phyloP scores from a whole-genome alignment of 2,888 invertebrate genomes.

The Ormyrus labotus region DNA sequence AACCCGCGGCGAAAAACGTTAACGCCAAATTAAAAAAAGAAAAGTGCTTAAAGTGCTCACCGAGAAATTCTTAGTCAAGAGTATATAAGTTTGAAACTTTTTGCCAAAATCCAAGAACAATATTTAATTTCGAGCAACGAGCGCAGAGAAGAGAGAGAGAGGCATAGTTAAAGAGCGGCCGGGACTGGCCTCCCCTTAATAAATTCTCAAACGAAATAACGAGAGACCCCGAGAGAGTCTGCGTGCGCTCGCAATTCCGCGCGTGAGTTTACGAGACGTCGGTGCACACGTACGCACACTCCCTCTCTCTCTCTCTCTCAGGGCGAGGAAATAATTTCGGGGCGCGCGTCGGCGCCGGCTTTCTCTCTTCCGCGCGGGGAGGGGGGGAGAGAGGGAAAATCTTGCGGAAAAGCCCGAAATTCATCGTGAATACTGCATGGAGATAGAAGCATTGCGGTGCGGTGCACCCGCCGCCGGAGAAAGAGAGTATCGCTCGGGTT shows the following conservation, averaged over 20 bases:
- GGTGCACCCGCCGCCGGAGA: too few species aligned
- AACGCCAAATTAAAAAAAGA: too few species aligned
- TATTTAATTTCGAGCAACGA: conserved; percentile 30
- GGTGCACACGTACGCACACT: not conserved
- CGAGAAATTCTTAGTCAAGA: too few species aligned
- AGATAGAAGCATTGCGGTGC: too few species aligned
- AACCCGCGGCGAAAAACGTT: too few species aligned
- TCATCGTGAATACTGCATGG: conserved; percentile 35
- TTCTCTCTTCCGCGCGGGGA: not conserved
- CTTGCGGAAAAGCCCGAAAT: conserved; percentile 52
- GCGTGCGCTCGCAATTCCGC: conserved; percentile 19
- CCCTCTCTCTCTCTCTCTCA: too few species aligned
- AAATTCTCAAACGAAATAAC: conserved; percentile 48
- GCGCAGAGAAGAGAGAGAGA: not conserved
- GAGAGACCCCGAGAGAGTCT: not conserved
- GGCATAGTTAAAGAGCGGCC: too few species aligned
- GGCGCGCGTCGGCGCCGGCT: conserved; percentile 13
- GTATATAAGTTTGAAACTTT: too few species aligned
- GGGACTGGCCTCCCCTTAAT: conserved; percentile 15
- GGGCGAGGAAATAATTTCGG: conserved; percentile 36
- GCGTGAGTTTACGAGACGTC: conserved; percentile 44
- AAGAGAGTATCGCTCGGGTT: not conserved
- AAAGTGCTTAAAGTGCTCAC: too few species aligned
- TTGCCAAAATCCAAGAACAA: not conserved
- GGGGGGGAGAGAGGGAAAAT: conserved; percentile 42